Percentiles rank a stretch among this genome's conserved stretches.
Conservation (phyloP, 2,797 vertebrate genomes). For the Anguilla marmorata region DNA sequence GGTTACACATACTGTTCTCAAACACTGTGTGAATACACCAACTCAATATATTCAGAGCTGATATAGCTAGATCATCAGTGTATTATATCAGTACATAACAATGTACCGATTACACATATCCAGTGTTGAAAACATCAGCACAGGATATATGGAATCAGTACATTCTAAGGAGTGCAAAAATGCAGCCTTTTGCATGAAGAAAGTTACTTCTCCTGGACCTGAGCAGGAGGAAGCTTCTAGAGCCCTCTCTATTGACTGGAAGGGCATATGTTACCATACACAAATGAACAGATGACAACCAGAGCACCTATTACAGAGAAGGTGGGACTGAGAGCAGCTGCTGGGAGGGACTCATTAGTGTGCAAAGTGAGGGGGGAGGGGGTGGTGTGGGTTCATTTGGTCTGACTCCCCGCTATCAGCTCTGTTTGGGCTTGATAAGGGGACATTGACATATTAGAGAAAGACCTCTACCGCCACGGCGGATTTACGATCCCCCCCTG, state of each 20-base stretch:
- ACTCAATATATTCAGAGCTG: background rate
- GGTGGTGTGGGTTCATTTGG: background rate
- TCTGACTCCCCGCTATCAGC: background rate
- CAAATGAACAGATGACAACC: background rate
- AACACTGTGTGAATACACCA: background rate
- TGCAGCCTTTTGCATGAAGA: background rate
- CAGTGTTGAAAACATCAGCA: no score
- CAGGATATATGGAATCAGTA: no score
- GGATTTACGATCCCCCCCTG: slow-evolving; percentile 42
- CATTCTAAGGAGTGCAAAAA: background rate
- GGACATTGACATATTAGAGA: slow-evolving; percentile 28
- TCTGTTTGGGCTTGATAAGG: slow-evolving; percentile 36
- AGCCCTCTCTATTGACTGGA: background rate
- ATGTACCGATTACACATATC: no score
- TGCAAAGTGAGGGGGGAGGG: background rate
- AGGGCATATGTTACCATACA: background rate
- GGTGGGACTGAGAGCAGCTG: background rate
- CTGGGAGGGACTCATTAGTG: background rate
- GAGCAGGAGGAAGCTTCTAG: background rate
- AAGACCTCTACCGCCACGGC: slow-evolving; percentile 5
- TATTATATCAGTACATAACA: no score
- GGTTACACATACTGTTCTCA: background rate
- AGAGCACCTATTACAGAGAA: background rate
- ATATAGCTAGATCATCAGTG: no score
- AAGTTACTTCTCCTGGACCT: background rate